These are phyloP conservation scores for Ennomos erosarius DNA, from an alignment of 2,888 invertebrate genomes.

Conservation along the genomic window DNA sequence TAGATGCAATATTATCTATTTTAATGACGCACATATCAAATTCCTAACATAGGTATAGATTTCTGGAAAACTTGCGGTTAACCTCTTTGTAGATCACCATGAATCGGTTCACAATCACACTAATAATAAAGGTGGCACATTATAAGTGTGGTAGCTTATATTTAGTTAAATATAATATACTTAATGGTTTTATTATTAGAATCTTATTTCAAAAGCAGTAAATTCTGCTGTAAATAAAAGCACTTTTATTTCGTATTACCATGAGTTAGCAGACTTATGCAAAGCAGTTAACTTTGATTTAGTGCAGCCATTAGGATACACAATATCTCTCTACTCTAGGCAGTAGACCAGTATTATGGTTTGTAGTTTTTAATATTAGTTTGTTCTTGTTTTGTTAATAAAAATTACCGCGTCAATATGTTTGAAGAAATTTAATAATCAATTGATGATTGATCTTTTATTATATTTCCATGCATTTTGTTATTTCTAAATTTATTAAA, in stretches of 20 bases:
- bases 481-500: conserved; percentile 1
- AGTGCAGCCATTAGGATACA: conserved; percentile 5
- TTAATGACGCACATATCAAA: conserved; percentile 9
- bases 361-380: neutral
- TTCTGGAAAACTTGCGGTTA: conserved; percentile 2
- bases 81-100: neutral
- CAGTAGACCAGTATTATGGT: neutral
- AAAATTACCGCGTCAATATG: neutral
- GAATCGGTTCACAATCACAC: conserved; percentile 5
- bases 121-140: neutral
- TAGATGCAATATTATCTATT: conserved; percentile 6
- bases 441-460: neutral
- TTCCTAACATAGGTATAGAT: conserved; percentile 6
- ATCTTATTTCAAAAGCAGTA: conserved; percentile 1
- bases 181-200: neutral
- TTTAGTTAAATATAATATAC: neutral
- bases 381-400: neutral
- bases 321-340: neutral
- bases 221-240: neutral
- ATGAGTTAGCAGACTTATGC: conserved; percentile 3
- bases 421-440: too few species aligned
- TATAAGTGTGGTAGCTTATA: neutral
- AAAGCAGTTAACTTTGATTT: conserved; percentile 10
- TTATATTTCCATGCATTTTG: too few species aligned
- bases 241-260: neutral